A percentile compares a stretch with the other conserved stretches of the same genome.
These are phyloP conservation scores for Mechanitis mazaeus DNA, from an alignment of 2,888 invertebrate species.

Conservation along the genomic window DNA sequence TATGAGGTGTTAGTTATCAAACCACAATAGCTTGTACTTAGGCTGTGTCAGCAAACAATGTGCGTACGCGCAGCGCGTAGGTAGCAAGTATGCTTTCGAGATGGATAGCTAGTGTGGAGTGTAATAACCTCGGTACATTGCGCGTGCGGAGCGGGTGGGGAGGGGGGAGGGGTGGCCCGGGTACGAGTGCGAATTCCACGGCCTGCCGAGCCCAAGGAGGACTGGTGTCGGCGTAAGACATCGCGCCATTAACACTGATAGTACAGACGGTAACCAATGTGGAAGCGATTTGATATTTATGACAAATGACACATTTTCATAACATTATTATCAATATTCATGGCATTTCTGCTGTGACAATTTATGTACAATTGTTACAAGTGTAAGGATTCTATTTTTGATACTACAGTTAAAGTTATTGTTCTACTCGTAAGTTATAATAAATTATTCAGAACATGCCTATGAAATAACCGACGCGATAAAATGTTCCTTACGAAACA, in stretches of 20 bases:
- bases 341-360: too few species aligned
- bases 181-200: slow-evolving; percentile 46
- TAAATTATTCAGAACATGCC: too few species aligned
- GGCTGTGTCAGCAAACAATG: slow-evolving; percentile 31
- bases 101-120: slow-evolving; percentile 48
- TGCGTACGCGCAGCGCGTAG: slow-evolving; percentile 35
- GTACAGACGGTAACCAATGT: slow-evolving; percentile 18
- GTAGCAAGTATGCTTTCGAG: slow-evolving; percentile 30
- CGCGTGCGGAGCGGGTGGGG: slow-evolving; percentile 35
- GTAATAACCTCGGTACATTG: slow-evolving; percentile 58
- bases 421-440: not conserved
- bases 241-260: slow-evolving; percentile 31
- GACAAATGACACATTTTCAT: too few species aligned
- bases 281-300: too few species aligned
- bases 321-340: too few species aligned
- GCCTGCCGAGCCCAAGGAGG: slow-evolving; percentile 49
- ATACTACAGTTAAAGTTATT: not conserved
- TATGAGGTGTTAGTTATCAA: slow-evolving; percentile 20
- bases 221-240: slow-evolving; percentile 41
- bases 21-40: slow-evolving; percentile 20
- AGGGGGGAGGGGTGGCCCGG: slow-evolving; percentile 25
- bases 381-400: not conserved
- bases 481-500: too few species aligned
- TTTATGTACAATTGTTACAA: not conserved
- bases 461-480: too few species aligned